Base-by-base conservation (phyloP, 2,888 invertebrate species). In the Agrochola macilenta region DNA sequence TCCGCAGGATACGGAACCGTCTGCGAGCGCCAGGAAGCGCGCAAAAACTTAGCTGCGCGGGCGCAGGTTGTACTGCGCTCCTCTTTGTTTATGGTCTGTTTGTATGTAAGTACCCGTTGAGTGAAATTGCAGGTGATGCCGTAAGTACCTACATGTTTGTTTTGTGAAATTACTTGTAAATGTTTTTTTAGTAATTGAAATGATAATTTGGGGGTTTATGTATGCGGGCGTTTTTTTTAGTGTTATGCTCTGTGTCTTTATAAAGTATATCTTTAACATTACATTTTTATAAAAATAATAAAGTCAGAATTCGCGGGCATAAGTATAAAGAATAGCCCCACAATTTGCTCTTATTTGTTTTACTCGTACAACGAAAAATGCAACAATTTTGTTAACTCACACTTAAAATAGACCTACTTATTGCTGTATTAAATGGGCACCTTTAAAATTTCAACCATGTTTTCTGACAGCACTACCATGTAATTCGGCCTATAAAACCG, bases 1-100 rank as follows among this genome's bases (percentile, higher is more conserved):
- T 95, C 96, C 95, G 94, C 87, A 94, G 95, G 95, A 95, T 92
- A 89, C 93, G 95, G 96, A 95, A 95, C 93, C 94, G 95, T 93
- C 94, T 95, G 95, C 92, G 89, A 89, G 87, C 87, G 85, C 82
- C 82, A 83, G 85, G 86, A 84, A 86, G 86, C 91, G 89, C 54
- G 80, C 84, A 86, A 86, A 86, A 84, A 84, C 79, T 86, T 74
- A 46, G 85, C 77, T 88, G 92, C 90, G 86, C 81, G 30, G 57
- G 89, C 91, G 91, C 95, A 94, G 94, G 94, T 94, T 94, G 93
- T 87, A 71, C 72, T 68, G 83, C 79, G 60, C 64, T 81, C 69
- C 61, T 74, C 87, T 85, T 88, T 88, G 87, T 88, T 84, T 84
- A 81, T 83, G 78, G 75, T 79, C 70, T 61, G 75, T 81, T 83